Evolutionary conservation across 23 tunicate species (phyloP).

Genomic region (Oikopleura dioica): DNA sequence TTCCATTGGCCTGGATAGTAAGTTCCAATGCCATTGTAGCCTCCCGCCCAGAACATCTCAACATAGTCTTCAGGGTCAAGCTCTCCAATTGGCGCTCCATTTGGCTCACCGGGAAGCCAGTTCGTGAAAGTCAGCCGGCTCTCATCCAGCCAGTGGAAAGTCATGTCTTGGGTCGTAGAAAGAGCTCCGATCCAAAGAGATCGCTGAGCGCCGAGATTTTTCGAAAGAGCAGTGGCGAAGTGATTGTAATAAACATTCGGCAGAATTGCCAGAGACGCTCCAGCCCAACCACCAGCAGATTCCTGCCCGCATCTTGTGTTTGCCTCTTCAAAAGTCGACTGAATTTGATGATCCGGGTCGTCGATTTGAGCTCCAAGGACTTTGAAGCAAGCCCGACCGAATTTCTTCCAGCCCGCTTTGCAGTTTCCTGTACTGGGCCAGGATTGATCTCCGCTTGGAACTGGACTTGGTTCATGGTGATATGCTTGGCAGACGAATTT

Average conservation of each 20-base stretch:
- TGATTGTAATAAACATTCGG: neutral
- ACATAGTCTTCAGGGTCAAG: neutral
- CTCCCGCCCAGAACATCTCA: neutral
- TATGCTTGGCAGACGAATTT: neutral
- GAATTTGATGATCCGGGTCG: neutral
- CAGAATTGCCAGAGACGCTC: neutral
- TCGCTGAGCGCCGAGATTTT: neutral
- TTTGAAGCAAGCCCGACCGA: neutral
- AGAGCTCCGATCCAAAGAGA: neutral
- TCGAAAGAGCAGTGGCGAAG: neutral
- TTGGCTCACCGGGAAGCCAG: neutral
- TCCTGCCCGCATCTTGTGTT: neutral
- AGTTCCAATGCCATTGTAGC: neutral
- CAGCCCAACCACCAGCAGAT: neutral
- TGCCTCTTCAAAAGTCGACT: neutral
- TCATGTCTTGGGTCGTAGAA: neutral
- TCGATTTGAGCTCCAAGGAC: neutral
- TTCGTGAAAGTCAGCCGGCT: neutral
- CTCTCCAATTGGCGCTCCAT: neutral
- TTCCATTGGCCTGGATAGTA: neutral
- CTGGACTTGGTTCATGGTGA: neutral
- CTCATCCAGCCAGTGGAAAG: neutral
- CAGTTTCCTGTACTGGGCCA: neutral
- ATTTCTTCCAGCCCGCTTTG: neutral
- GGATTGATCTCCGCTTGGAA: neutral